Conservation (phyloP, 2,888 invertebrate species). For the Drosophila diplacantha region DNA sequence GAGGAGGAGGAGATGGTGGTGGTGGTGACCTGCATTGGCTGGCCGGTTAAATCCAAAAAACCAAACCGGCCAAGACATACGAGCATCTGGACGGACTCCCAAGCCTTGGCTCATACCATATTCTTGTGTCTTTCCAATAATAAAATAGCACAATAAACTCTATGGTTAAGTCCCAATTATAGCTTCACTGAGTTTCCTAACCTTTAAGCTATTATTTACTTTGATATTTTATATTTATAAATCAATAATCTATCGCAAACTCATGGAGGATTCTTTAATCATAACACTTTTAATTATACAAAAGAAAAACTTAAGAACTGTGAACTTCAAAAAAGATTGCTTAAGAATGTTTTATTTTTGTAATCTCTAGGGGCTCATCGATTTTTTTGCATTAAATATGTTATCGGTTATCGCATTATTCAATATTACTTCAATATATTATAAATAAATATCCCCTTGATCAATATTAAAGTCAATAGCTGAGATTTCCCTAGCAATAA, state of each 20-base stretch:
- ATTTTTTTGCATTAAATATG: too few species aligned
- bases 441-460: neutral
- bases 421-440: neutral
- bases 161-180: neutral
- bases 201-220: neutral
- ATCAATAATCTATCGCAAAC: neutral
- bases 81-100: constrained; percentile 24
- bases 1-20: too few species aligned
- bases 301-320: neutral
- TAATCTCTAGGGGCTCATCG: too few species aligned
- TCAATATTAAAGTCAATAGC: neutral
- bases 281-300: neutral
- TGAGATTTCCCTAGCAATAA: neutral
- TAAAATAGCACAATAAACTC: neutral
- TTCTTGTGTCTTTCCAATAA: neutral
- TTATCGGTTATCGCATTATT: too few species aligned
- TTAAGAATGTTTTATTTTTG: too few species aligned
- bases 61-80: neutral
- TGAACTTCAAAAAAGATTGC: too few species aligned
- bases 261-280: neutral
- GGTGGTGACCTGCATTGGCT: constrained; percentile 15
- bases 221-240: neutral
- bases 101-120: neutral
- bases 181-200: neutral
- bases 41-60: neutral